Percentiles rank a stretch among this genome's conserved stretches.
Evolutionary conservation across 53 echinoderm and acorn worm genomes (phyloP).

Genomic region (Hippasteria phrygiana): DNA sequence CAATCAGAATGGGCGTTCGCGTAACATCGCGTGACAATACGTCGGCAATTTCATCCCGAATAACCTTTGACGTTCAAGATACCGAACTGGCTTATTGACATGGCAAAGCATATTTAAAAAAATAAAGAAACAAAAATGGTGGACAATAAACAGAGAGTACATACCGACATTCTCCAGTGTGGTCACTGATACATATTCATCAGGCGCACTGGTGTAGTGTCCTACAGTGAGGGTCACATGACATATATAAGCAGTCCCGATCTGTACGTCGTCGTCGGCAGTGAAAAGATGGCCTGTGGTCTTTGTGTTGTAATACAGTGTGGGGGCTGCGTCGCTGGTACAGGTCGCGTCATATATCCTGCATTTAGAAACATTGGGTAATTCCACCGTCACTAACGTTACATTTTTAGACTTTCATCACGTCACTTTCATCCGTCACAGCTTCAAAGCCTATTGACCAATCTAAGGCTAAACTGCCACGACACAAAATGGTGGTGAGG

Average conservation of each 20-base stretch:
- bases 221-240: slow-evolving; percentile 58
- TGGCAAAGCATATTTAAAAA: not conserved
- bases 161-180: slow-evolving; percentile 85
- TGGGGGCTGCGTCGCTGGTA: slow-evolving; percentile 70
- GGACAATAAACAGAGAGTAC: not conserved
- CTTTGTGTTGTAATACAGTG: slow-evolving; percentile 45
- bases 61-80: too few relatives aligned
- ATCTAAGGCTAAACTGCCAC: too few relatives aligned
- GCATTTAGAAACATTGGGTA: not conserved
- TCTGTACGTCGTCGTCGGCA: slow-evolving; percentile 69
- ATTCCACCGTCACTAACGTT: too few relatives aligned
- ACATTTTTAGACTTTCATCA: too few relatives aligned
- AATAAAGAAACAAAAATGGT: not conserved
- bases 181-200: slow-evolving; percentile 68
- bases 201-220: slow-evolving; percentile 72
- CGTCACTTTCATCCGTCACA: too few relatives aligned
- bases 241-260: slow-evolving; percentile 83
- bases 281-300: slow-evolving; percentile 56
- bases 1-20: too few relatives aligned
- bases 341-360: slow-evolving; percentile 84
- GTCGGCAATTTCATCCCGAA: too few relatives aligned
- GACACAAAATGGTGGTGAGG: too few relatives aligned
- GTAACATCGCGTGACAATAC: too few relatives aligned
- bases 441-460: too few relatives aligned
- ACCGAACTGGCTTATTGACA: too few relatives aligned